Base-by-base conservation (phyloP, 2,888 invertebrate genomes). In the Caenorhabditis virilis region DNA sequence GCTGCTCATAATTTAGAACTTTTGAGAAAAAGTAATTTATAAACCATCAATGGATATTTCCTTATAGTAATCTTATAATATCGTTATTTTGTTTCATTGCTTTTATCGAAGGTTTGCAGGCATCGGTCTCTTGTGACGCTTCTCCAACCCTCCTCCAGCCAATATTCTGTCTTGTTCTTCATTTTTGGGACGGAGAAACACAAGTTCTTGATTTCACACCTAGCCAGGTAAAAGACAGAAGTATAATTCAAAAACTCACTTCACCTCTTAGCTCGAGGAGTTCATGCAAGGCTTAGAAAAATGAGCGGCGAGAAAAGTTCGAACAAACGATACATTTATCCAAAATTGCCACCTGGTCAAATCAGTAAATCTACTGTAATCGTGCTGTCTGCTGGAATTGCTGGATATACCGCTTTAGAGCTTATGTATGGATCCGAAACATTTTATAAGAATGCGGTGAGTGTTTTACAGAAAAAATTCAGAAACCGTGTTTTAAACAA, bases 371-470 rank as follows among this genome's bases (percentile, higher is more conserved):
- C 68, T 0, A 67, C 74, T 2, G 60, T 62, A 15, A 63, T 69
- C 36, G 60, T 70, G 33, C 35, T 73, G 1, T 48, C 62, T 4
- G 49, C 51, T 2, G 72, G 72, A 30, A 20, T 69, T 11, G 50
- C 68, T 23, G 69, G 59, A 11, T 79, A 72, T 54, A 50, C 63
- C 2, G 62, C 56, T 22, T 39, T 67, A 13, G 77, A 79, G 43
- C 43, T 78, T 7, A 47, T 72, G 9, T 69, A 61, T 47, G 79
- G 79, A 20, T 70, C 75, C 6, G 79, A 79, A 47, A 70, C 58
- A n/a, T 79, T 79, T 59, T 77, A 79, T 57, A 66, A 67, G 22
- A 74, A 77, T 30, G 76, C 55, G 23, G 78, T 77, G n/a, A 47
- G 55, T 55, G 11, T 11, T 18, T 18, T 7, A 39, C 15, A 13